Evolutionary conservation across 2,113 vertebrate species (phyloP), one percentile per base, ranked within the genome.

Genomic region (Emberiza fucata): DNA sequence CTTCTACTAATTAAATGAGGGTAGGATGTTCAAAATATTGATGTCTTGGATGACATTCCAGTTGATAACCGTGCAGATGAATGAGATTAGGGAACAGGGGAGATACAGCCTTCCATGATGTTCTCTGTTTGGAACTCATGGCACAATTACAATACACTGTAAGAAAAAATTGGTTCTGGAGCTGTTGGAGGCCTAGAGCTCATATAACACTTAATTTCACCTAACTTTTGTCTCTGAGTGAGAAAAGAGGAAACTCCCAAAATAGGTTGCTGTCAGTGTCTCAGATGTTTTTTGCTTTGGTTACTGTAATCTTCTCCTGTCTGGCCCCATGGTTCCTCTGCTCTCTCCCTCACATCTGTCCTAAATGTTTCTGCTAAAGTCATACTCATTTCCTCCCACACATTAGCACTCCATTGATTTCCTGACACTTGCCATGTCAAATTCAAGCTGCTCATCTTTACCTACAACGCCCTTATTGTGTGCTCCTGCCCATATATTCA

Each of bases 361-460:
- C 87, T 66, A 77, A 92, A 90, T 50, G 24, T 86, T 94, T 93
- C 93, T 95, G 94, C 63, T 93, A 56, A 77, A 95, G 63, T 82
- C 79, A 64, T 86, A 73, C 61, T 85, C 1, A 0, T 86, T 91
- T 94, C 93, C 93, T 96, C 85, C 85, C 90, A 91, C 87, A 90
- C 71, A 42, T 94, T 82, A 90, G 31, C 71, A 85, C 90, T 94
- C 51, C 68, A 73, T 78, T 90, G 93, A 85, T 94, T 96, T 94
- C 85, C 94, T 93, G 86, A 90, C 93, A 86, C 79, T 95, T 90
- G 56, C 81, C 81, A 83, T 86, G 85, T 94, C 87, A 88, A 83
- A 92, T 80, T 86, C 91, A 95, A 93, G 75, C 87, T 94, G 87
- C 68, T 95, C 81, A 47, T 93, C 91, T 89, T 93, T 91, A 93